Conservation (phyloP, 2,797 vertebrate species). For the Pantherophis vulpinus region DNA sequence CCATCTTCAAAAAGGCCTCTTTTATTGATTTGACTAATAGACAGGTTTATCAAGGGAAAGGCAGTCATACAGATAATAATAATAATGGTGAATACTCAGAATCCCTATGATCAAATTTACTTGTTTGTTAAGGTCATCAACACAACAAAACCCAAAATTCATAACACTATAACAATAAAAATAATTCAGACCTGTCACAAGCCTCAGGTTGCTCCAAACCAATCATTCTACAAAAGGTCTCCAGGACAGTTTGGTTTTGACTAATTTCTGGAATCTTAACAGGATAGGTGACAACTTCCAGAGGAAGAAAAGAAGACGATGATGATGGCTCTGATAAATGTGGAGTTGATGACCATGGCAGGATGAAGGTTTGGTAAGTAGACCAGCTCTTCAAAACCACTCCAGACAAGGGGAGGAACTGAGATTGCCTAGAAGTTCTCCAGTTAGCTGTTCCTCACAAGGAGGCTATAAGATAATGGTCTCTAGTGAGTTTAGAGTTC, state of each 20-base stretch:
- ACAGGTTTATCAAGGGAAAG: background rate
- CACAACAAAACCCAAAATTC: background rate
- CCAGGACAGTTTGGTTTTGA: background rate
- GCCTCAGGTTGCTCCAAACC: background rate
- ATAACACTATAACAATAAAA: background rate
- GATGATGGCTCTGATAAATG: background rate
- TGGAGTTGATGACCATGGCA: background rate
- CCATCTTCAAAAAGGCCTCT: background rate
- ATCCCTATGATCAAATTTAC: conserved; percentile 66
- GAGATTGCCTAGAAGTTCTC: background rate
- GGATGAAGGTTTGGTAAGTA: background rate
- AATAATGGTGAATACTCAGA: conserved; percentile 78
- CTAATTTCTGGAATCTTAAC: background rate
- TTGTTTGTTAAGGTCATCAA: background rate
- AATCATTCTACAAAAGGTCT: background rate
- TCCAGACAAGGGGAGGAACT: background rate
- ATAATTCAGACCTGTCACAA: background rate
- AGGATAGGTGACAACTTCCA: background rate
- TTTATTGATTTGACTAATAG: background rate
- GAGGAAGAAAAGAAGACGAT: background rate
- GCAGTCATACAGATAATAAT: background rate
- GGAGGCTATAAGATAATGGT: background rate
- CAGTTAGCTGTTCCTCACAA: background rate
- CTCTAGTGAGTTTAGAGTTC: background rate
- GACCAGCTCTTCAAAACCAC: background rate